Percentiles rank a stretch among this genome's conserved stretches.
Evolutionary conservation across 1,140 invertebrate genomes (phyloP).

Genomic region (Argopecten irradians): DNA sequence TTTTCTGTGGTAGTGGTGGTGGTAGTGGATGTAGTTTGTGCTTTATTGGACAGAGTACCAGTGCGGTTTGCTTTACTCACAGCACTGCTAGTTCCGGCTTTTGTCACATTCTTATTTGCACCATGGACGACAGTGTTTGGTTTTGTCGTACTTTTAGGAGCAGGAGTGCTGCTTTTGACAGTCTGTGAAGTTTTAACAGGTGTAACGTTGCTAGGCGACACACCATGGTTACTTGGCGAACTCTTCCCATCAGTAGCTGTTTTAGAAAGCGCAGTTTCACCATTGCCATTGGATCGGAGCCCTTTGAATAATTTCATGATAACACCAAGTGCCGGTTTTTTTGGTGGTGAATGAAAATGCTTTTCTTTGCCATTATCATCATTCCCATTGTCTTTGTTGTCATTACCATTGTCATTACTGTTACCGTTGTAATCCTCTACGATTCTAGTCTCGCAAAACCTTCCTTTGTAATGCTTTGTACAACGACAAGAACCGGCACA

Average conservation of each 20-base stretch:
- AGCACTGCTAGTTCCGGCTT: not conserved
- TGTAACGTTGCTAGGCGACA: not conserved
- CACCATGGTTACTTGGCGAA: not conserved
- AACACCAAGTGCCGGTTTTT: not conserved
- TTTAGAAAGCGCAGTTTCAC: not conserved
- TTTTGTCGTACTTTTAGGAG: not conserved
- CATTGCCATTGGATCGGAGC: not conserved
- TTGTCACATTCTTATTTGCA: not conserved
- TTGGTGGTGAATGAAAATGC: too few species aligned
- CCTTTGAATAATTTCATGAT: slow-evolving; percentile 2
- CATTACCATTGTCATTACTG: not conserved
- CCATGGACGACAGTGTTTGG: not conserved
- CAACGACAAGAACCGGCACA: not conserved
- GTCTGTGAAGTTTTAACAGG: not conserved
- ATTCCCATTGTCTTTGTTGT: not conserved
- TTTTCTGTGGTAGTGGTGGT: not conserved
- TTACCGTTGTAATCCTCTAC: not conserved
- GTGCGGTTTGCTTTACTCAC: not conserved
- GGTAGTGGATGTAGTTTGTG: not conserved
- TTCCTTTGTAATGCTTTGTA: not conserved
- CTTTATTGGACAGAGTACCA: not conserved
- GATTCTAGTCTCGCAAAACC: not conserved
- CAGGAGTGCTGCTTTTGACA: not conserved
- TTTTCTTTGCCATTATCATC: not conserved
- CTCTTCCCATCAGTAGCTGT: not conserved